These are phyloP conservation scores for Calyptomena viridis DNA, from an alignment of 2,113 vertebrate genomes.

Conservation along the genomic window DNA sequence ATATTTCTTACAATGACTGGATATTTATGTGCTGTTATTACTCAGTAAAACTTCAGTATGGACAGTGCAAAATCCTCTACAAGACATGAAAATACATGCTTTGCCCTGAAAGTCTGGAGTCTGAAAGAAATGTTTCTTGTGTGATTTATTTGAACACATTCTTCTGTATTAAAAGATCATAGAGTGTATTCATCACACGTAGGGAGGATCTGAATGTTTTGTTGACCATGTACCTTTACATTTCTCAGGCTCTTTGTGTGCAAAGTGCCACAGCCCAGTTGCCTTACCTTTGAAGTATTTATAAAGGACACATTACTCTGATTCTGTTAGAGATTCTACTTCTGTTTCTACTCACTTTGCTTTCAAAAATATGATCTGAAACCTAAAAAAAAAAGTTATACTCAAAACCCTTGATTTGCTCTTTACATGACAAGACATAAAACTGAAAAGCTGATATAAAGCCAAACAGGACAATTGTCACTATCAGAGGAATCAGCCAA, in stretches of 20 bases:
- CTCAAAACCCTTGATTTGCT: background rate
- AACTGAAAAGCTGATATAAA: background rate
- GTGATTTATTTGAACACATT: background rate
- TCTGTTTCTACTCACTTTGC: background rate
- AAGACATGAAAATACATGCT: background rate
- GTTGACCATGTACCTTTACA: background rate
- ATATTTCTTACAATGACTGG: background rate
- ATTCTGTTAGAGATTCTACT: background rate
- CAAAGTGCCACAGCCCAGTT: background rate
- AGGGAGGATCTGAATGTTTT: background rate
- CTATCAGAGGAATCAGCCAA: background rate
- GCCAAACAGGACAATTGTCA: background rate
- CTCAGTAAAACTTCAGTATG: background rate
- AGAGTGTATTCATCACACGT: rapidly evolving
- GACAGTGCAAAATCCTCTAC: background rate
- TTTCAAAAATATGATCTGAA: background rate
- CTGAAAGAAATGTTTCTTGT: background rate
- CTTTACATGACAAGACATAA: background rate
- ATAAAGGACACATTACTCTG: background rate
- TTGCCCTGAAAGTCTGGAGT: background rate
- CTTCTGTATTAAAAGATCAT: background rate
- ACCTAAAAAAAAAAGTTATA: background rate
- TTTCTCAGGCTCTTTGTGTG: background rate
- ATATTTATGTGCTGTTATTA: background rate
- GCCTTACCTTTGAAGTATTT: background rate